Percentiles rank a stretch among this genome's conserved stretches.
Evolutionary conservation across 2,113 vertebrate genomes (phyloP).

Genomic region (Onychorhynchus coronatus): DNA sequence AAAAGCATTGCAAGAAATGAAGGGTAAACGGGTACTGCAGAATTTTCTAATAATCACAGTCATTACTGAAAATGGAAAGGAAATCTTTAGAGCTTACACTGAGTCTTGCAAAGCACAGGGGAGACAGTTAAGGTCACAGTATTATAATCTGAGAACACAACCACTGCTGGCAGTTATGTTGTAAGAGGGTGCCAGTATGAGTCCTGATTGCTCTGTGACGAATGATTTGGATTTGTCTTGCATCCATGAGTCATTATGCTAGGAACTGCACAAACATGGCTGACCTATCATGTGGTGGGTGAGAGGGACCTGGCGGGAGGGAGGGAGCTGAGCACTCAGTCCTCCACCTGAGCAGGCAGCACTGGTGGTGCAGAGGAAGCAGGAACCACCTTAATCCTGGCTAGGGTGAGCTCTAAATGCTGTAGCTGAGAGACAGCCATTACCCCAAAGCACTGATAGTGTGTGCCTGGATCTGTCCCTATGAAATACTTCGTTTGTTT

Average conservation of each 20-base stretch:
- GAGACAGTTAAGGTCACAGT: not conserved
- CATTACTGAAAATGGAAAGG: not conserved
- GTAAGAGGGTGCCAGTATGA: not conserved
- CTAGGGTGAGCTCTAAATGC: not conserved
- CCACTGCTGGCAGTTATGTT: not conserved
- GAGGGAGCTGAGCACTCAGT: not conserved
- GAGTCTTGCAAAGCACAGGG: not conserved
- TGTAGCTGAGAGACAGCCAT: not conserved
- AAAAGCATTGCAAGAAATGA: not conserved
- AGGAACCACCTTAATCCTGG: not conserved
- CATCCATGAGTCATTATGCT: not conserved
- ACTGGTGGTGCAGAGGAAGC: not conserved
- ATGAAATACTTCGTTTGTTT: not conserved
- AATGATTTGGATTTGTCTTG: not conserved
- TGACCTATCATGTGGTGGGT: not conserved
- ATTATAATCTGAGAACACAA: not conserved
- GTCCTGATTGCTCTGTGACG: not conserved
- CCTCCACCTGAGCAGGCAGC: rapidly evolving
- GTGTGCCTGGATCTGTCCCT: not conserved
- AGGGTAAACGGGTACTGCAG: not conserved
- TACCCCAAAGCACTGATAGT: not conserved
- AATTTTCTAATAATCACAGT: not conserved
- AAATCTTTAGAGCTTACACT: not conserved
- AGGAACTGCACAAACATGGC: not conserved
- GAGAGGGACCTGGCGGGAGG: not conserved